These are phyloP conservation scores for Halichondria panicea DNA, from an alignment of 37 sponge, comb jelly and placozoan genomes.

Conservation along the genomic window DNA sequence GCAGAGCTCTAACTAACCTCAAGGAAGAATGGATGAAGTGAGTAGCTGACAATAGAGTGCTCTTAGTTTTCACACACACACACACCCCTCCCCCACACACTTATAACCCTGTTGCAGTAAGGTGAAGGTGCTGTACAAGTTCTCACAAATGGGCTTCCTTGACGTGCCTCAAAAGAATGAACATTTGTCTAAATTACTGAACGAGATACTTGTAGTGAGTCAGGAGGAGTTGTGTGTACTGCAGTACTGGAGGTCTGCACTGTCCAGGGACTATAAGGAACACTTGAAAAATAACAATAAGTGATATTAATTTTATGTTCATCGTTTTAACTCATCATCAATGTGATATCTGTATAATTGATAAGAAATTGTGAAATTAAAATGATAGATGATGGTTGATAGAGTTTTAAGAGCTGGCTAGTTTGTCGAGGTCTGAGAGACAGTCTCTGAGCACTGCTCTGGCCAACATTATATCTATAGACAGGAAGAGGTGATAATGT, in stretches of 20 bases:
- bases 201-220: constrained; percentile 39
- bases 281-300: constrained; percentile 1
- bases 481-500: neutral
- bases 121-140: constrained; percentile 78
- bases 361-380: no score
- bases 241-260: constrained; percentile 65
- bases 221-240: constrained; percentile 57
- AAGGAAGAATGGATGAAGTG: constrained; percentile 85
- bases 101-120: constrained; percentile 2
- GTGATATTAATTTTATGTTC: neutral
- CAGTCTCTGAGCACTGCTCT: constrained; percentile 49
- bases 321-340: neutral
- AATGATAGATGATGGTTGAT: no score
- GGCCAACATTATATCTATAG: constrained; percentile 52
- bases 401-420: neutral
- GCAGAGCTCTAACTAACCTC: constrained; percentile 36
- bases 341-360: neutral
- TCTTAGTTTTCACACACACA: no score
- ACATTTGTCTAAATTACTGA: constrained; percentile 39
- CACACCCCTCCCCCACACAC: neutral
- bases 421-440: constrained; percentile 42
- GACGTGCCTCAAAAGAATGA: constrained; percentile 52
- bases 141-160: constrained; percentile 58
- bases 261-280: constrained; percentile 52
- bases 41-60: constrained; percentile 3